Evolutionary conservation across 1,140 invertebrate species (phyloP).

Genomic region (Sarcophaga bullata): DNA sequence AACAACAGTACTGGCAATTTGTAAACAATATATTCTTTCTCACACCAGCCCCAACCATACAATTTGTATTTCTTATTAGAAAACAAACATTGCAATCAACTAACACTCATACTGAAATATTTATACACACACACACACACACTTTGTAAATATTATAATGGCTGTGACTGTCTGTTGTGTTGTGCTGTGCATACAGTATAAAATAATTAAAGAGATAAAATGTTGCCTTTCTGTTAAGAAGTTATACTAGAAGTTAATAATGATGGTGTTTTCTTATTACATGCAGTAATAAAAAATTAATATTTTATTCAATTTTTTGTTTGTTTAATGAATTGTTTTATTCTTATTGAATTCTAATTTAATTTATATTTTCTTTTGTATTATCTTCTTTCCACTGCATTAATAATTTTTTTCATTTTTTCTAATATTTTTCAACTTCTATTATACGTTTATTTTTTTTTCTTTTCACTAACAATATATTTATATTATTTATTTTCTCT

Average conservation of each 20-base stretch:
- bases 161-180: too few relatives aligned
- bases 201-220: constrained; percentile 10
- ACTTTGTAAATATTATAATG: neutral
- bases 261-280: neutral
- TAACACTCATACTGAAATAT: neutral
- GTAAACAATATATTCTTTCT: too few relatives aligned
- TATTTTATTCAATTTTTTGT: neutral
- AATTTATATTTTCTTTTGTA: neutral
- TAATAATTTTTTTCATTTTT: neutral
- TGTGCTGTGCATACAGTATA: neutral
- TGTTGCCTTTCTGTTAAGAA: neutral
- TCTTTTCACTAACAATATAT: neutral
- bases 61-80: too few relatives aligned
- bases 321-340: neutral
- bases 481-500: neutral
- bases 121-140: neutral
- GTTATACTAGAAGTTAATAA: constrained; percentile 4
- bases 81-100: too few relatives aligned
- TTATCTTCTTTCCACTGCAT: neutral
- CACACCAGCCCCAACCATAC: too few relatives aligned
- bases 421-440: neutral
- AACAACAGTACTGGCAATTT: too few relatives aligned
- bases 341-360: neutral
- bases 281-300: too few relatives aligned
- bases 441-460: neutral